Conservation (phyloP, 2,113 vertebrate species). For the Lontra canadensis region DNA sequence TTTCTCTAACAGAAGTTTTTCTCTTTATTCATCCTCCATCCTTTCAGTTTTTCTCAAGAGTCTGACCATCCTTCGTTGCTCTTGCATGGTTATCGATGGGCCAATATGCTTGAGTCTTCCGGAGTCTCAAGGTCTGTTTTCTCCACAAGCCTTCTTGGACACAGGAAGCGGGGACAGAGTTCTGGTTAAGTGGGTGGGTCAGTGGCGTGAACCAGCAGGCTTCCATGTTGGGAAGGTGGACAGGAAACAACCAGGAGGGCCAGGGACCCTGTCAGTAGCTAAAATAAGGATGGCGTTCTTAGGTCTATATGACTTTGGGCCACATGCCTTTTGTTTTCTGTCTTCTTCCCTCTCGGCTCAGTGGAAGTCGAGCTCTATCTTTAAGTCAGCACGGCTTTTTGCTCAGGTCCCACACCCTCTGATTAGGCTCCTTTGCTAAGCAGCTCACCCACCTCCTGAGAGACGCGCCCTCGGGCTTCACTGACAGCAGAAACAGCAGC, state of each 20-base stretch:
- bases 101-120: rapidly evolving
- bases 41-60: background rate
- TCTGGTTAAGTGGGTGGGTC: background rate
- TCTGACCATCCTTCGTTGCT: background rate
- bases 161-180: no score
- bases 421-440: no score
- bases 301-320: rapidly evolving
- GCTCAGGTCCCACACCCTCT: background rate
- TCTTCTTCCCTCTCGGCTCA: background rate
- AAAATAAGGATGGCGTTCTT: background rate
- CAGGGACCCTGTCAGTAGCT: background rate
- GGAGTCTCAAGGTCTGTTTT: background rate
- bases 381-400: background rate
- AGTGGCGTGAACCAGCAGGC: rapidly evolving
- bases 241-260: background rate
- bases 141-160: background rate
- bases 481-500: no score
- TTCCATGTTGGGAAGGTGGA: background rate
- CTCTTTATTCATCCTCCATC: background rate
- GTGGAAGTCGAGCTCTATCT: background rate
- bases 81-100: background rate
- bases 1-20: background rate
- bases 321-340: background rate
- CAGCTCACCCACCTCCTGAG: background rate
- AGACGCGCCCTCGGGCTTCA: background rate